A percentile compares a stretch with the other conserved stretches of the same genome.
These are phyloP conservation scores for Atrichornis clamosus DNA, from an alignment of 2,113 vertebrate species.

Conservation along the genomic window DNA sequence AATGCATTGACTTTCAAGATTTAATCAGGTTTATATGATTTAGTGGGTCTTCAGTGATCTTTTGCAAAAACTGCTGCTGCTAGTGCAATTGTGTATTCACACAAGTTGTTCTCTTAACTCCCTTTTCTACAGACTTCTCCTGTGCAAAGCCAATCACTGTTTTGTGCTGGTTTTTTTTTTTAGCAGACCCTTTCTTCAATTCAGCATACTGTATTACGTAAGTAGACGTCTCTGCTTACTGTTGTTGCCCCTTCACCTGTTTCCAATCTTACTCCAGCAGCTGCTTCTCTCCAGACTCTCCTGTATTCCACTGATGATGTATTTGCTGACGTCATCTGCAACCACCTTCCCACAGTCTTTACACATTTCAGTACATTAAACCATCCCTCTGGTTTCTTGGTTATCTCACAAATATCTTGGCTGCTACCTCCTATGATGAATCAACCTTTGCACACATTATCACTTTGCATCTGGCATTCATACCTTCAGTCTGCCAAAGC, in stretches of 20 bases:
- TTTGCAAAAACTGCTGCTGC: not conserved
- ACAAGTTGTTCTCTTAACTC: not conserved
- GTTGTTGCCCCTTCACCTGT: not conserved
- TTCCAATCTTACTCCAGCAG: not conserved
- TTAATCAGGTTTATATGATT: not conserved
- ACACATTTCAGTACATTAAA: not conserved
- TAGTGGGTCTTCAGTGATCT: not conserved
- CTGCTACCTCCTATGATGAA: not conserved
- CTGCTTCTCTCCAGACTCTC: not conserved
- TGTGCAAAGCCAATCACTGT: not conserved
- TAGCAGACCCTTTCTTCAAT: not conserved
- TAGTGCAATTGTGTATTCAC: not conserved
- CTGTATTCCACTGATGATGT: not conserved
- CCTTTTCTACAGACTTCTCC: not conserved
- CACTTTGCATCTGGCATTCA: constrained; percentile 30
- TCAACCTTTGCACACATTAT: constrained; percentile 24
- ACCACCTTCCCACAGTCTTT: not conserved
- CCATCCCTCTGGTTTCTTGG: not conserved
- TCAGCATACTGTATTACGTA: not conserved
- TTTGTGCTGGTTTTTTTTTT: not conserved
- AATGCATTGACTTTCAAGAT: not conserved
- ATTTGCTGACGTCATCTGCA: not conserved
- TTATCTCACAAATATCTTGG: not conserved
- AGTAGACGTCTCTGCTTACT: not conserved
- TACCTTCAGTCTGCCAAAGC: constrained; percentile 27